These are phyloP conservation scores for Sacculina carcini DNA, from an alignment of 2,888 invertebrate species.

Conservation along the genomic window DNA sequence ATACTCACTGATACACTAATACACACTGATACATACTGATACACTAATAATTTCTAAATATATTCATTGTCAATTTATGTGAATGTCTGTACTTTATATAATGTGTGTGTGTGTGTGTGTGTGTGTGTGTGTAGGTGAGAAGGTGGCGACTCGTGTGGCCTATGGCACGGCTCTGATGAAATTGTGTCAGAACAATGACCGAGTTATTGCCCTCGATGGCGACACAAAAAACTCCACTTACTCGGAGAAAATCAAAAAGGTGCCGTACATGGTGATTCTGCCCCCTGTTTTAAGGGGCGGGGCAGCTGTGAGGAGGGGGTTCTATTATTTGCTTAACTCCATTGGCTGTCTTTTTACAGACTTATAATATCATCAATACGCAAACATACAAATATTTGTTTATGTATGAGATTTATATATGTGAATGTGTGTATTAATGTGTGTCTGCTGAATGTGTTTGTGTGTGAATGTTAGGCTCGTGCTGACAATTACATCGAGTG, in stretches of 20 bases:
- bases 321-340: too few species aligned
- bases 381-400: neutral
- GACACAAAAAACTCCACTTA: conserved; percentile 98
- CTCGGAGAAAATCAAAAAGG: conserved; percentile 30
- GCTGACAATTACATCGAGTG: conserved; percentile 72
- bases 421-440: neutral
- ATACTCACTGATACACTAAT: too few species aligned
- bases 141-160: conserved; percentile 65
- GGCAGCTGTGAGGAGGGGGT: neutral
- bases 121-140: conserved; percentile 37
- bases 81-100: too few species aligned
- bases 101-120: too few species aligned
- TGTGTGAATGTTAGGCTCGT: conserved; percentile 17
- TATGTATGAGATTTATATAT: neutral
- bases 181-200: conserved; percentile 34
- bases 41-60: too few species aligned
- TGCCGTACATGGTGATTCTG: too few species aligned
- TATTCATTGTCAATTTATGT: too few species aligned
- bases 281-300: too few species aligned
- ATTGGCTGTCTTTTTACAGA: too few species aligned
- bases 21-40: too few species aligned
- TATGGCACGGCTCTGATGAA: conserved; percentile 86
- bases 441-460: neutral
- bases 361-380: too few species aligned
- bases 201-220: conserved; percentile 83